Conservation (phyloP, 2,113 vertebrate genomes). For the Mormyrus lacerda region DNA sequence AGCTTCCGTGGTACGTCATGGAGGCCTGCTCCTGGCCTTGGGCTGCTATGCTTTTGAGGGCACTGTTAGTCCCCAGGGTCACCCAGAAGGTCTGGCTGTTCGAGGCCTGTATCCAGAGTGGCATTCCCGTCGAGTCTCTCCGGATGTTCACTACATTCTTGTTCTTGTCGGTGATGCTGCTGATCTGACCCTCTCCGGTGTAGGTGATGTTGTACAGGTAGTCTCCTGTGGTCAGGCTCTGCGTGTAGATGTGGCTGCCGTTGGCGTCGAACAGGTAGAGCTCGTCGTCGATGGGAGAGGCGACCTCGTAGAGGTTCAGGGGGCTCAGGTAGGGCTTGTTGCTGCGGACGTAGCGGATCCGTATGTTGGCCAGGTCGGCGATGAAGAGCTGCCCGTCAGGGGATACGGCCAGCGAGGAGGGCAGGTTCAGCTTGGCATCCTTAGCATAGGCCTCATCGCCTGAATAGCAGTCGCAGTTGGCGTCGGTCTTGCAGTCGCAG, state of each 20-base stretch:
- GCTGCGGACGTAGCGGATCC: conserved; percentile 85
- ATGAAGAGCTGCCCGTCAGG: conserved; percentile 88
- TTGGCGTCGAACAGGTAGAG: conserved; percentile 93
- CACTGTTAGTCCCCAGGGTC: conserved; percentile 91
- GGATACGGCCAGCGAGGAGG: conserved; percentile 84
- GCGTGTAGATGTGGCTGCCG: conserved; percentile 88
- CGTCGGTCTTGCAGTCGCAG: conserved; percentile 95
- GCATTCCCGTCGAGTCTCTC: conserved; percentile 86
- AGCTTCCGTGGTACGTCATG: conserved; percentile 94
- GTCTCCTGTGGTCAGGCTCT: conserved; percentile 91
- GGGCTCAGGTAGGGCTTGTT: conserved; percentile 90
- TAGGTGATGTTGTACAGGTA: conserved; percentile 94
- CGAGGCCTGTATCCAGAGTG: conserved; percentile 85
- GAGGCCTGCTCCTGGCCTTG: conserved; percentile 87
- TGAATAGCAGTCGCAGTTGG: conserved; percentile 94
- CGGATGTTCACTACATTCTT: conserved; percentile 79
- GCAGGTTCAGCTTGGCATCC: conserved; percentile 85
- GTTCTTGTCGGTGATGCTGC: conserved; percentile 83
- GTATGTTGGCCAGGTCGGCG: conserved; percentile 88
- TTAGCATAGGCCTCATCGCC: conserved; percentile 95
- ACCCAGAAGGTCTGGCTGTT: conserved; percentile 94
- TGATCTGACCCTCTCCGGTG: conserved; percentile 76
- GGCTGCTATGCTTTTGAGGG: conserved; percentile 80
- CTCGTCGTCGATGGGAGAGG: conserved; percentile 89
- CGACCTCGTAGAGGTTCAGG: conserved; percentile 89